Evolutionary conservation across 2,888 invertebrate genomes (phyloP).

Genomic region (Phortica magna): DNA sequence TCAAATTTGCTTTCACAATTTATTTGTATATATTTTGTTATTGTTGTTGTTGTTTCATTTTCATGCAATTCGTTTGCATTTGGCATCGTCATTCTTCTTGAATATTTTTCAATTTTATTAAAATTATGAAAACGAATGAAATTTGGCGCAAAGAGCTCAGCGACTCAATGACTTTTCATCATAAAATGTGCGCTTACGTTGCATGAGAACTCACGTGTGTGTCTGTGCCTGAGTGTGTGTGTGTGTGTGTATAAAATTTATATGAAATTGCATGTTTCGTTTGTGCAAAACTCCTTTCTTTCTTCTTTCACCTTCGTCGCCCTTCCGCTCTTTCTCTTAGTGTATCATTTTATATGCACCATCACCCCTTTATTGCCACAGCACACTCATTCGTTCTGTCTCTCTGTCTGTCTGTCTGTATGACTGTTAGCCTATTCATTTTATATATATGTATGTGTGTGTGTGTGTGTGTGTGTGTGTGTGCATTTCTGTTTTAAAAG

Average conservation of each 20-base stretch:
- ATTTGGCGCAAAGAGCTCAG: conserved; percentile 48
- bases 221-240: conserved; percentile 34
- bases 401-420: not conserved
- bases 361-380: too few relatives aligned
- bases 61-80: not conserved
- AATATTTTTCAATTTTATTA: conserved; percentile 72
- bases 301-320: too few relatives aligned
- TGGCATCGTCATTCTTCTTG: conserved; percentile 50
- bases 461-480: not conserved
- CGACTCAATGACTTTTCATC: not conserved
- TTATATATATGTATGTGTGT: not conserved
- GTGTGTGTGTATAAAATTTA: conserved; percentile 56
- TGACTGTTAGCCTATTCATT: not conserved
- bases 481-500: not conserved
- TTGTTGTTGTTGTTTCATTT: conserved; percentile 35
- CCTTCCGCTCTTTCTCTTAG: too few relatives aligned
- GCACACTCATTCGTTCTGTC: too few relatives aligned
- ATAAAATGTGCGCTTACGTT: not conserved
- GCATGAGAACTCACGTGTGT: not conserved
- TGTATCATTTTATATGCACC: too few relatives aligned
- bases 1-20: not conserved
- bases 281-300: conserved; percentile 20
- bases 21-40: not conserved
- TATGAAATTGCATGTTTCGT: conserved; percentile 65
- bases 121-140: conserved; percentile 73